Conservation (phyloP, 2,797 vertebrate species). For the Tenualosa ilisha region DNA sequence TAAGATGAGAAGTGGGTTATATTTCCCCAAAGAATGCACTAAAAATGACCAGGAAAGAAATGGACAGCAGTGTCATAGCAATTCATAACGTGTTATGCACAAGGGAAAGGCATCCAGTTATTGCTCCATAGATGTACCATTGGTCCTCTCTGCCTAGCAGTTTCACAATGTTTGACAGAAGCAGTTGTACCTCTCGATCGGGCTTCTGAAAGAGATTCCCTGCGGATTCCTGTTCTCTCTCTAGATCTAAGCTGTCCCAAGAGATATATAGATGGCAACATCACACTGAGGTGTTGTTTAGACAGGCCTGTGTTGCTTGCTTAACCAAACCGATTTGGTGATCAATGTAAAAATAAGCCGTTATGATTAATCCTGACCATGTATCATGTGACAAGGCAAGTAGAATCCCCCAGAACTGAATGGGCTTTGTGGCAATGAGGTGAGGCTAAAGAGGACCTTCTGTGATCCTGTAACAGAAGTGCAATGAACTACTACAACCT, state of each 20-base stretch:
- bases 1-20: background rate
- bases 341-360: background rate
- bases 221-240: background rate
- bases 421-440: background rate
- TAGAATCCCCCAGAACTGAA: background rate
- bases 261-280: background rate
- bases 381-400: background rate
- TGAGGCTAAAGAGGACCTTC: background rate
- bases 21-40: conserved; percentile 13
- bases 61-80: background rate
- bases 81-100: background rate
- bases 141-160: background rate
- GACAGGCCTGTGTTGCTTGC: background rate
- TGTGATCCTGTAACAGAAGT: background rate
- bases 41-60: background rate
- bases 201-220: background rate
- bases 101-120: background rate
- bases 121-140: background rate
- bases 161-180: background rate
- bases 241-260: background rate
- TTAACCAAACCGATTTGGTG: background rate
- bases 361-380: background rate
- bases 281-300: background rate
- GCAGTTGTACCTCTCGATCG: background rate
- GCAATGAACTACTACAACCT: background rate